Base-by-base conservation (phyloP, 2,797 vertebrate genomes). In the Premnoplex brunnescens region DNA sequence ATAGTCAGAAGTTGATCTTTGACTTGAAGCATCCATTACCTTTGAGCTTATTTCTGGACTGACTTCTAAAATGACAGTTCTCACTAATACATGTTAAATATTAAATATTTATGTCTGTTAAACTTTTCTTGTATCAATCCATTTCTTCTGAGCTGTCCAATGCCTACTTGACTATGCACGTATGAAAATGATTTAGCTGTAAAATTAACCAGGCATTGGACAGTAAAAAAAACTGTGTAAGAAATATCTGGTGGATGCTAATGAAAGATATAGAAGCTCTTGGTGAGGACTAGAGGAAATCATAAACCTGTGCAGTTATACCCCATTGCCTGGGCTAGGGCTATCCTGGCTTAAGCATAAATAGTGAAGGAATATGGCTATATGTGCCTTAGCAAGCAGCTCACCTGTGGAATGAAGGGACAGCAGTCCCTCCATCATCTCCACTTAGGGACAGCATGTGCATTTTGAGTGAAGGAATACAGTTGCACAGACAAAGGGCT, bases 1-100 rank as follows among this genome's bases (percentile, higher is more conserved):
- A 91, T 2, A 86, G 37, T 69, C 66, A 66, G 69, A 73, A 91
- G 12, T 72, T 95, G 85, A 69, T 91, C 83, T 88, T 88, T 93
- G 71, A 73, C 67, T 88, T 76, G 41, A 82, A 88, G 16, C 27
- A 54, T 69, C 37, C 5, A 0, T 85, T 88, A n/a, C 84, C 71
- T 86, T 85, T 63, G 30, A 85, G 37, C 12, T 4, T 41, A 46
- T 56, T 39, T 85, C 58, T 68, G 46, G 44, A 32, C 9, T 81
- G 73, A 58, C 12, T 81, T 88, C 44, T 69, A n/a, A 81, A 95
- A 54, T 43, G 34, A 43, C 36, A 87, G 28, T 67, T 92, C 48
- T 93, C 37, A 67, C 32, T 32, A 85, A 24, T 34, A 56, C 11
- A 30, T 78, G 44, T 37, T 90, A 78, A 86, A 59, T 88, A 75